Evolutionary conservation across 2,888 invertebrate species (phyloP).

Genomic region (Scelioninae gen. 2): DNA sequence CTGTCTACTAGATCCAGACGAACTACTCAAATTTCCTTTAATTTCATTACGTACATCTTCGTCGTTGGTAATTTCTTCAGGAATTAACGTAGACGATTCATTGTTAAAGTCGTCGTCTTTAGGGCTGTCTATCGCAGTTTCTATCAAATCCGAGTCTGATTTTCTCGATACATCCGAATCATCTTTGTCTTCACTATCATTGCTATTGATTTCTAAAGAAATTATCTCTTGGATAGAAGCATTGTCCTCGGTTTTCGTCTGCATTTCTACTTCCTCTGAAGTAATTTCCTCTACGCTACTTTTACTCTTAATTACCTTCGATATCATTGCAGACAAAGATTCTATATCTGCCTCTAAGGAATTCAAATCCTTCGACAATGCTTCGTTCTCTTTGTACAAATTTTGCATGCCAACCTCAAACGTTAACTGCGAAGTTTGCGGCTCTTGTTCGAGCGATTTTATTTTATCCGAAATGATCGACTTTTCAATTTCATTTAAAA

Average conservation of each 20-base stretch:
- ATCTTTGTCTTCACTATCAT: constrained; percentile 36
- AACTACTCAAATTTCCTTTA: not conserved
- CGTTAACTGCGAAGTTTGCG: constrained; percentile 50
- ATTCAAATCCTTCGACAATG: constrained; percentile 62
- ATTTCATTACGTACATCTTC: not conserved
- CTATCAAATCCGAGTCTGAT: constrained; percentile 50
- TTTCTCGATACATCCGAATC: constrained; percentile 26
- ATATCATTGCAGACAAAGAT: constrained; percentile 66
- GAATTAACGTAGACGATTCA: constrained; percentile 19
- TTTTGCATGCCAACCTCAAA: constrained; percentile 63
- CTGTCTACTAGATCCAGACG: constrained; percentile 10
- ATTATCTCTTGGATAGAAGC: constrained; percentile 37
- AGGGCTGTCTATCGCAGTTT: constrained; percentile 50
- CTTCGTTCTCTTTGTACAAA: constrained; percentile 63
- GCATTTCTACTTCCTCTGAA: constrained; percentile 20
- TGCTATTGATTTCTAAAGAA: constrained; percentile 27
- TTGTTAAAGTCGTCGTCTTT: constrained; percentile 25
- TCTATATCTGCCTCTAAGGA: constrained; percentile 63
- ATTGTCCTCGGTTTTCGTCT: constrained; percentile 22
- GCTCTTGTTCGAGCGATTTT: constrained; percentile 58
- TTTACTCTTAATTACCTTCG: constrained; percentile 60
- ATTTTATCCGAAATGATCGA: constrained; percentile 69
- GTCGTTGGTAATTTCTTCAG: constrained; percentile 3
- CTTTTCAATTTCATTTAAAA: constrained; percentile 70
- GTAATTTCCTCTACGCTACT: constrained; percentile 49